Evolutionary conservation across 2,888 invertebrate genomes (phyloP).

Genomic region (Andrena praecox): DNA sequence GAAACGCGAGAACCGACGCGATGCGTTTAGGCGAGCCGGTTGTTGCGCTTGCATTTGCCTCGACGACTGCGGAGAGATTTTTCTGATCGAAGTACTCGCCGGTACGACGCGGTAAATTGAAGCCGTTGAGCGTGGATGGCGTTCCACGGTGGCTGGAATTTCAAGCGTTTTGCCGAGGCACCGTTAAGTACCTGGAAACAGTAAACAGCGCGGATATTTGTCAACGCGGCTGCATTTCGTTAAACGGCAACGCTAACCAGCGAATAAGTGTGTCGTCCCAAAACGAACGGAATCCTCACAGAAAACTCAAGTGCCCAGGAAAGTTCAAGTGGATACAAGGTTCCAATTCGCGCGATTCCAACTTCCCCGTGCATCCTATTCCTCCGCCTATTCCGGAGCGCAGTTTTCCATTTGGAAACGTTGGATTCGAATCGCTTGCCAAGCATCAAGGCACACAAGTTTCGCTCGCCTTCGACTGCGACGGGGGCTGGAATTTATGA

Average conservation of each 20-base stretch:
- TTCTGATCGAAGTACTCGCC: not conserved
- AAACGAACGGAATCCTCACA: not conserved
- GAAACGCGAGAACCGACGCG: not conserved
- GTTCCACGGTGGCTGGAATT: not conserved
- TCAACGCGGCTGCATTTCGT: not conserved
- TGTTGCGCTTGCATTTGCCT: not conserved
- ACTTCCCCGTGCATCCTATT: too few relatives aligned
- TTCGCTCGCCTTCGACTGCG: not conserved
- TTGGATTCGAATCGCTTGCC: not conserved
- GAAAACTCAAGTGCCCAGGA: too few relatives aligned
- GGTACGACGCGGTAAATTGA: not conserved
- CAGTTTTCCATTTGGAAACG: not conserved
- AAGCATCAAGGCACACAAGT: not conserved
- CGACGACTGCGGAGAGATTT: not conserved
- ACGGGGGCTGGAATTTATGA: slow-evolving; percentile 24
- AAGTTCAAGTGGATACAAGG: too few relatives aligned
- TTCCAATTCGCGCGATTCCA: too few relatives aligned
- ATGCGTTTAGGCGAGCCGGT: not conserved
- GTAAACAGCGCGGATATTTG: not conserved
- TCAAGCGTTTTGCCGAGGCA: not conserved
- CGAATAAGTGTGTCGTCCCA: not conserved
- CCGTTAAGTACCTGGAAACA: not conserved
- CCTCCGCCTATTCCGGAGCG: not conserved
- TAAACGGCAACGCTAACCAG: not conserved
- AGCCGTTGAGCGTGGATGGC: not conserved